These are phyloP conservation scores for Peribatodes rhomboidaria DNA, from an alignment of 2,888 invertebrate species.

Conservation along the genomic window DNA sequence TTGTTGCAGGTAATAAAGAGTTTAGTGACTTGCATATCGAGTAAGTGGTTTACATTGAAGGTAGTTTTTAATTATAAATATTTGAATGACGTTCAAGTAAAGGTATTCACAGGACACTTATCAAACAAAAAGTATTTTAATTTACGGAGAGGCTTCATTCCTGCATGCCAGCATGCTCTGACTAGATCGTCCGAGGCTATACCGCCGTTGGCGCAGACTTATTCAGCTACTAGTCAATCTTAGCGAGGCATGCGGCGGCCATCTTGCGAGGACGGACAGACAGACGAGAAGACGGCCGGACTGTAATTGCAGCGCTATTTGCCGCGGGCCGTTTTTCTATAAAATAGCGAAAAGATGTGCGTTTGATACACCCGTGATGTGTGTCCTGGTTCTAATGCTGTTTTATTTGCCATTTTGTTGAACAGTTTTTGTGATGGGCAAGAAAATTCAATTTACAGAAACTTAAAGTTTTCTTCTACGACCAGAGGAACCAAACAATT, in stretches of 20 bases:
- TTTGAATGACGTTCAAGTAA: conserved; percentile 62
- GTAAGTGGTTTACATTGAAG: conserved; percentile 52
- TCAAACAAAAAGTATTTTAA: conserved; percentile 82
- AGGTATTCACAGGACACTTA: conserved; percentile 72
- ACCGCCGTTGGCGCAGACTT: conserved; percentile 79
- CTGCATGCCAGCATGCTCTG: conserved; percentile 60
- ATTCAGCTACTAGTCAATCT: conserved; percentile 84
- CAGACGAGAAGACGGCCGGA: conserved; percentile 73
- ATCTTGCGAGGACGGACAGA: conserved; percentile 73
- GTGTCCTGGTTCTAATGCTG: conserved; percentile 29
- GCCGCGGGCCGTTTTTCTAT: conserved; percentile 76
- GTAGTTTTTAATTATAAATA: conserved; percentile 61
- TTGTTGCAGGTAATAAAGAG: conserved; percentile 46
- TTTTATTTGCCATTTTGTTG: conserved; percentile 15
- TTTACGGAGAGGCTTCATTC: conserved; percentile 75
- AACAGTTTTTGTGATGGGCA: neutral
- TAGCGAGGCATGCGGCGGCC: conserved; percentile 81
- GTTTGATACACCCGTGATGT: conserved; percentile 49
- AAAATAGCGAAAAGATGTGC: conserved; percentile 64
- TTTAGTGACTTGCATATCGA: conserved; percentile 36
- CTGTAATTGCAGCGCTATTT: conserved; percentile 81
- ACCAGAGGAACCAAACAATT: too few relatives aligned
- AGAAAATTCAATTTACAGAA: neutral
- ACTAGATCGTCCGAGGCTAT: conserved; percentile 72
- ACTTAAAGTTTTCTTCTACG: too few relatives aligned